Evolutionary conservation across 2,888 invertebrate species (phyloP), one percentile per base, ranked within the genome.

Genomic region (Pachliopta kotzebuea): DNA sequence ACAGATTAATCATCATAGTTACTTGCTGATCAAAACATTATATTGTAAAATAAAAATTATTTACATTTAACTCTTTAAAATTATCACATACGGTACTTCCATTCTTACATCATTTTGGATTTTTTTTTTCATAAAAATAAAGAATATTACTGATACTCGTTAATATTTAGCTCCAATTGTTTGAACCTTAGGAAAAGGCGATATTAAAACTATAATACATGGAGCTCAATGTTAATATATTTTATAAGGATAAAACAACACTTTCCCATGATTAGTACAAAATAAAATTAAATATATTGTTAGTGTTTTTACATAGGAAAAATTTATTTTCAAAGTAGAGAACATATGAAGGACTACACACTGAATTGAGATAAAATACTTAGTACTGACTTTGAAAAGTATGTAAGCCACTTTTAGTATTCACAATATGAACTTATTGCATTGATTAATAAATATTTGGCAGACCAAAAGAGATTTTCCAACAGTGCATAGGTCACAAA

Each of bases 181-280:
- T 57, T 20, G 45, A 45, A 23, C 50, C 23, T 37, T 64, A 67
- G 60, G 67, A 63, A 63, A 42, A 73, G 72, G 72, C 75, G 75
- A 74, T 80, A 91, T 86, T 90, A 80, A 92, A 92, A 92, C 91
- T 80, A 91, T 84, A 89, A 83, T 90, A 74, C 84, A 83, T 86
- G 86, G 92, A 92, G 90, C 88, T 91, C 87, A 92, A 92, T 92
- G 90, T 90, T 92, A 92, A 92, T 92, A 92, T 92, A 92, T 92
- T 92, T 90, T 90, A 81, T 89, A 90, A 90, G 89, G 90, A 89
- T 88, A 91, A 92, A 92, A 92, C 91, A 92, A 92, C 92, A 92
- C 90, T 89, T 52, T 92, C 86, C 90, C 90, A 86, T 88, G 86
- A 91, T 92, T 92, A 92, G 92, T 92, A 92, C 85, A 92, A 92